Conservation (phyloP, 2,113 vertebrate species). For the Hemicordylus capensis region DNA sequence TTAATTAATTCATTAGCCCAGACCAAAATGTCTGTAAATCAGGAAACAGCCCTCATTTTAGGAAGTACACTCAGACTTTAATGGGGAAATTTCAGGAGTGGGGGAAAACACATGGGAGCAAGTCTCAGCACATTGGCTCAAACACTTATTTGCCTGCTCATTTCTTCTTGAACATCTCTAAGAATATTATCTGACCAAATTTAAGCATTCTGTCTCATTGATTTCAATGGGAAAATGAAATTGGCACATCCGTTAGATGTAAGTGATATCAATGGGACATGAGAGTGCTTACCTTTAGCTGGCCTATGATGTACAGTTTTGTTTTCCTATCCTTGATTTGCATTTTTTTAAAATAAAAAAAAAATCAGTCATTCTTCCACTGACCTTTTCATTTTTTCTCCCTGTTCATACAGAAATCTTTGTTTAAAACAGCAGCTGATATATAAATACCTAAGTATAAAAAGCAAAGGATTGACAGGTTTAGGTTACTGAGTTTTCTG, state of each 20-base stretch:
- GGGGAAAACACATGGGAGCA: not conserved
- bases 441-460: too few relatives aligned
- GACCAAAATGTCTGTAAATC: not conserved
- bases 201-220: not conserved
- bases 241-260: not conserved
- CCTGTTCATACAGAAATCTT: not conserved
- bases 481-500: not conserved
- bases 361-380: not conserved
- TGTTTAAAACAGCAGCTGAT: not conserved
- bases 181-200: not conserved
- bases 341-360: too few relatives aligned
- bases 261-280: too few relatives aligned
- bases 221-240: not conserved
- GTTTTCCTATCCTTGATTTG: not conserved
- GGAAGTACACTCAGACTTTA: conserved; percentile 9
- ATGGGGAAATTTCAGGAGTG: not conserved
- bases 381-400: not conserved
- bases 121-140: conserved; percentile 15
- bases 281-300: not conserved
- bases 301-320: not conserved
- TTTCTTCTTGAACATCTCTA: too few relatives aligned
- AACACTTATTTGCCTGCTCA: conserved; percentile 14
- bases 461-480: too few relatives aligned
- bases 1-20: too few relatives aligned
- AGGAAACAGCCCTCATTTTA: not conserved